Conservation (phyloP, 2,113 vertebrate species). For the Otocyon megalotis region DNA sequence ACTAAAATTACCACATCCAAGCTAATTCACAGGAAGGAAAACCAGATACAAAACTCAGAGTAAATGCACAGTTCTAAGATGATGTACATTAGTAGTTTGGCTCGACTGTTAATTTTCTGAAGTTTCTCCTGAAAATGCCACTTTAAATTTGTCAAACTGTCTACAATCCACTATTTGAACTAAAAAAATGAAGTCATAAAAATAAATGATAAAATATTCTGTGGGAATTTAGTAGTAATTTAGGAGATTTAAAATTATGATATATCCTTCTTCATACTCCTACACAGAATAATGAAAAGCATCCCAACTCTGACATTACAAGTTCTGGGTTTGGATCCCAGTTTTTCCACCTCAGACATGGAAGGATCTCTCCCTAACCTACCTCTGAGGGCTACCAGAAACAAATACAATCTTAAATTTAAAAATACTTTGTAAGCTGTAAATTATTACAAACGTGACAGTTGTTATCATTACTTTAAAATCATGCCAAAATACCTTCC, state of each 20-base stretch:
- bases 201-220: neutral
- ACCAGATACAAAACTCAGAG: neutral
- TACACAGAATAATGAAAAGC: neutral
- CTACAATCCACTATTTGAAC: neutral
- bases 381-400: neutral
- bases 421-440: neutral
- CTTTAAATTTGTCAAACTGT: neutral
- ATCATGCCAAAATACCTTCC: neutral
- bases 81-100: accelerated
- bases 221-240: neutral
- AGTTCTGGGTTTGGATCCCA: neutral
- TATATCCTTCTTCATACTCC: neutral
- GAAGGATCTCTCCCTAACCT: neutral
- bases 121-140: neutral
- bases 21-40: neutral
- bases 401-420: neutral
- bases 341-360: neutral
- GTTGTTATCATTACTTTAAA: neutral
- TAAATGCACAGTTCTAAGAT: neutral
- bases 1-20: neutral
- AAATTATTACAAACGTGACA: neutral
- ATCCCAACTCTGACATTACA: accelerated
- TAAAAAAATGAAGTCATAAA: neutral
- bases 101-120: neutral
- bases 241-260: neutral